These are phyloP conservation scores for Meiosimyza decipiens DNA, from an alignment of 2,888 invertebrate species.

Conservation along the genomic window DNA sequence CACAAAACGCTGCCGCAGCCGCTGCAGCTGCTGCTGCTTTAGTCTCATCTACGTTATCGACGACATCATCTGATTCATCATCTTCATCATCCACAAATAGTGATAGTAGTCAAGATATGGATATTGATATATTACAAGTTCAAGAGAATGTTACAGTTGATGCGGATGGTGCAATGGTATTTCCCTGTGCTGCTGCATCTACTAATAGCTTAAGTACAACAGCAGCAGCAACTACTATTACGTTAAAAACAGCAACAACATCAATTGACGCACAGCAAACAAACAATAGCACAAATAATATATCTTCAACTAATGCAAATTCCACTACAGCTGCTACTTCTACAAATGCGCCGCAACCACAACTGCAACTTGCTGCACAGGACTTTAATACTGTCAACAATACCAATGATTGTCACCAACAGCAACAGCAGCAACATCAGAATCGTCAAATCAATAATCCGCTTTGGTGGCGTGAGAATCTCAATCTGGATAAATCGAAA, in stretches of 20 bases:
- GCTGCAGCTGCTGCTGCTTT: conserved; percentile 48
- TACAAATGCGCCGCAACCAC: conserved; percentile 38
- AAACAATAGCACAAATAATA: conserved; percentile 42
- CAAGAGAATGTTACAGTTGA: conserved; percentile 66
- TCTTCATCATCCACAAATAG: conserved; percentile 53
- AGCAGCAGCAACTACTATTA: conserved; percentile 36
- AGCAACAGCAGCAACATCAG: conserved; percentile 47
- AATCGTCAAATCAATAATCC: conserved; percentile 60
- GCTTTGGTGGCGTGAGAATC: conserved; percentile 72
- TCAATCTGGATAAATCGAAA: conserved; percentile 71
- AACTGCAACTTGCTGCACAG: conserved; percentile 48
- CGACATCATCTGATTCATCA: conserved; percentile 48
- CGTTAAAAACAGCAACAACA: conserved; percentile 26
- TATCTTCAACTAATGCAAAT: conserved; percentile 31
- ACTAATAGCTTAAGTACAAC: conserved; percentile 38
- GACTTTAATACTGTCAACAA: conserved; percentile 47
- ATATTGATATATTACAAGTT: conserved; percentile 72
- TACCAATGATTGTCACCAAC: conserved; percentile 45
- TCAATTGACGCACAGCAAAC: conserved; percentile 33
- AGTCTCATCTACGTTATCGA: conserved; percentile 54
- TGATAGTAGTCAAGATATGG: conserved; percentile 69
- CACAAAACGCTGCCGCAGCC: conserved; percentile 46
- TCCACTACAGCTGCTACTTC: conserved; percentile 34
- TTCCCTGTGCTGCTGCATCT: conserved; percentile 47
- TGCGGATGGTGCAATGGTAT: conserved; percentile 62